These are phyloP conservation scores for Chaunax sp. DNA, from an alignment of 2,797 vertebrate species.

Conservation along the genomic window DNA sequence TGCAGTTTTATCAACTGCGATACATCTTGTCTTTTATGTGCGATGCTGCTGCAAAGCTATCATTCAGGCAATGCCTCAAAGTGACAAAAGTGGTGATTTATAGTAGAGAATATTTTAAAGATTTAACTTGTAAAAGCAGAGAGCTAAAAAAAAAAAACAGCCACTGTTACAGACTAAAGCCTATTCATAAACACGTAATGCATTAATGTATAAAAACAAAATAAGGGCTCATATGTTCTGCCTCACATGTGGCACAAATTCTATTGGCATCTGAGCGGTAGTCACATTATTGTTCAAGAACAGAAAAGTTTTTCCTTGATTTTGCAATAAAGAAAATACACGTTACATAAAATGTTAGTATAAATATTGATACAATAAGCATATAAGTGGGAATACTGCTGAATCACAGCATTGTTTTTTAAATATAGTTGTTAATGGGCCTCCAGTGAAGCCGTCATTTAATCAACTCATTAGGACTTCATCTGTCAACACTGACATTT, in stretches of 20 bases:
- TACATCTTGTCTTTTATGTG: too few relatives aligned
- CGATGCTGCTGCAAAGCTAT: not conserved
- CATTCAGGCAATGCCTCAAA: conserved; percentile 2
- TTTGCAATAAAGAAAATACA: not conserved
- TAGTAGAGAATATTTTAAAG: too few relatives aligned
- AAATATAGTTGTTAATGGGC: too few relatives aligned
- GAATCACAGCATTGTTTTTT: too few relatives aligned
- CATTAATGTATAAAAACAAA: conserved; percentile 48
- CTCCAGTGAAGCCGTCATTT: too few relatives aligned
- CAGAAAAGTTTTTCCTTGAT: not conserved
- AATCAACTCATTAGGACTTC: too few relatives aligned
- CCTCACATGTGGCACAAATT: conserved; percentile 50
- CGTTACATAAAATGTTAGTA: too few relatives aligned
- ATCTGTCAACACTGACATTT: too few relatives aligned
- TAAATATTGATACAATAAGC: too few relatives aligned
- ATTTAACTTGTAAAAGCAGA: not conserved
- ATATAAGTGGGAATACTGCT: too few relatives aligned
- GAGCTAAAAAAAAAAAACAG: conserved; percentile 4
- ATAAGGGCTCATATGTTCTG: conserved; percentile 39
- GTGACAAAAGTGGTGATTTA: not conserved
- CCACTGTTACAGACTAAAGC: conserved; percentile 21
- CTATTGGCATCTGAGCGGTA: conserved; percentile 29
- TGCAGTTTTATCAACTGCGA: too few relatives aligned
- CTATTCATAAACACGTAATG: conserved; percentile 20
- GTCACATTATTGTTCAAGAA: conserved; percentile 34